Base-by-base conservation (phyloP, 2,797 vertebrate species). In the Sebastes diploproa region DNA sequence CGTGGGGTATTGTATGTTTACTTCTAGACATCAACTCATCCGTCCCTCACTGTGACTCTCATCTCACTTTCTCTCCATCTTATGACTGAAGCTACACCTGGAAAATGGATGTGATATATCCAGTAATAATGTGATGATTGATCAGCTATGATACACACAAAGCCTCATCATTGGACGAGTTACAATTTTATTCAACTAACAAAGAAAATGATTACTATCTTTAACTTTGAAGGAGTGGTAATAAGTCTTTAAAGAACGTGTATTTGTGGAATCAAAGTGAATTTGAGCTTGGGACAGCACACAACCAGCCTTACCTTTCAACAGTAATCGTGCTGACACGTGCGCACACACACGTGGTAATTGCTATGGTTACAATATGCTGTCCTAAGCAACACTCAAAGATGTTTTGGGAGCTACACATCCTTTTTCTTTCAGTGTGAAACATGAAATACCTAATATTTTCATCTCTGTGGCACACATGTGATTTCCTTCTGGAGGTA, bases 1-100 rank as follows among this genome's bases (percentile, higher is more conserved):
- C 91, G 95, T 96, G 95, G 96, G 96, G 96, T 96, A 96, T 95
- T 91, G 96, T 96, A 96, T 96, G 85, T 95, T 95, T 94, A 91
- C 83, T 95, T 95, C 88, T 94, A 93, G 93, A 92, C 93, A 92
- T 92, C 90, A 95, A 83, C 82, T n/a, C 92, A 94, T 95, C 85
- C 32, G 36, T 52, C 68, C 67, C 83, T 86, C 82, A 86, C 76
- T 74, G 52, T 77, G 70, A 86, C 75, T 59, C 80, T 76, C 79
- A 85, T 73, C 72, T 62, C 7, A n/a, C 60, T 75, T 80, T 14
- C 46, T 50, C 46, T n/a, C 66, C 68, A 86, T 82, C 72, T 78
- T 64, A 65, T 36, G 13, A 64, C 25, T 16, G 4, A 27, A 13
- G 34, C 14, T n/a, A 3, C 67, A 56, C 62, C 46, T 32, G 56